These are phyloP conservation scores for Eonycteris spelaea DNA, from an alignment of 2,113 vertebrate species.

Conservation along the genomic window DNA sequence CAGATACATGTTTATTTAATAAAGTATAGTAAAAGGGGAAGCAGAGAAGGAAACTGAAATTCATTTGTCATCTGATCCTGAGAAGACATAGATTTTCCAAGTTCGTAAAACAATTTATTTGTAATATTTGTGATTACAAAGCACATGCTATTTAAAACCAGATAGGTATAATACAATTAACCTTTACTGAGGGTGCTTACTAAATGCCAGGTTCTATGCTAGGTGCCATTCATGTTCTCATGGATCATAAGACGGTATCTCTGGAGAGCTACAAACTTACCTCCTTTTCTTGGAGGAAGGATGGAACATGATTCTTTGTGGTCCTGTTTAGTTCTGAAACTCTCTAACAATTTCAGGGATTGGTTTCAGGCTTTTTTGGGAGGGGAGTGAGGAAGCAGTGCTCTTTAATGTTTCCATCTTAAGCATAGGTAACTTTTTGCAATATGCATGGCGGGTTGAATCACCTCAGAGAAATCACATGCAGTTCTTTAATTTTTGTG, in stretches of 20 bases:
- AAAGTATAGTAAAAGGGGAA: not conserved
- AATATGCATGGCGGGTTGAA: not conserved
- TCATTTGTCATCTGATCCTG: not conserved
- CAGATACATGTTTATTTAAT: not conserved
- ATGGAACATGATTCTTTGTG: not conserved
- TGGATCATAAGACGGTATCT: not conserved
- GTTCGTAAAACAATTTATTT: not conserved
- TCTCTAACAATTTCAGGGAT: not conserved
- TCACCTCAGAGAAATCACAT: not conserved
- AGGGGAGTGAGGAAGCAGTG: not conserved
- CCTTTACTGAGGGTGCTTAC: not conserved
- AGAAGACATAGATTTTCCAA: not conserved
- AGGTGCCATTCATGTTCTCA: not conserved
- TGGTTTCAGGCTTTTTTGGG: not conserved
- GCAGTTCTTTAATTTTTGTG: not conserved
- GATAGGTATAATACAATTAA: not conserved
- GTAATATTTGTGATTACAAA: not conserved
- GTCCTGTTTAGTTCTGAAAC: not conserved
- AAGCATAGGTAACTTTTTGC: not conserved
- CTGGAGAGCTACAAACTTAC: not conserved
- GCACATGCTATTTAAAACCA: not conserved
- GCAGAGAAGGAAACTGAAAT: not conserved
- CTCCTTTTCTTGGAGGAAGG: not conserved
- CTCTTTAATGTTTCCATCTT: not conserved
- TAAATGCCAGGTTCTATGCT: accelerated